These are phyloP conservation scores for Peromyscus leucopus DNA, from an alignment of 2,113 vertebrate genomes.

Conservation along the genomic window DNA sequence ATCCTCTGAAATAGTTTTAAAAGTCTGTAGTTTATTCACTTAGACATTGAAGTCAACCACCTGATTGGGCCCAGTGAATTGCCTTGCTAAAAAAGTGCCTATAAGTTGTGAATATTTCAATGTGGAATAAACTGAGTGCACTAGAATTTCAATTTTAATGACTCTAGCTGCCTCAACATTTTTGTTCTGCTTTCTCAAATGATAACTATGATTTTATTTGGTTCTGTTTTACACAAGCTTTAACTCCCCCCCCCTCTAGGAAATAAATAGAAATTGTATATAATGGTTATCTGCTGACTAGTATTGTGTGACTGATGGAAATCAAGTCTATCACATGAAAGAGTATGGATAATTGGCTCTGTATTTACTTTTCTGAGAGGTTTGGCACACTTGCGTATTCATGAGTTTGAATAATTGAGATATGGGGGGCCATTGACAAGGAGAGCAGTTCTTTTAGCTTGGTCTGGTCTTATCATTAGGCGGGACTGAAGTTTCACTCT, in stretches of 20 bases:
- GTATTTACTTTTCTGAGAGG: background rate
- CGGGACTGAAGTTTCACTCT: background rate
- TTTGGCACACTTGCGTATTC: background rate
- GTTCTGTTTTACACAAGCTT: background rate
- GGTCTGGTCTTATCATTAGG: background rate
- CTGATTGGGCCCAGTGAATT: background rate
- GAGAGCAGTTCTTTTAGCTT: background rate
- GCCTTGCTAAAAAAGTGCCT: rapidly evolving
- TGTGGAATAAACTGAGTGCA: background rate
- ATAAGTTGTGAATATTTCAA: background rate
- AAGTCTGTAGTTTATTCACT: background rate
- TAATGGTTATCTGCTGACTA: background rate
- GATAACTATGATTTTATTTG: background rate
- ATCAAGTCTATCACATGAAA: background rate
- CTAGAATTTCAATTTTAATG: background rate
- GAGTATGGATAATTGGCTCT: background rate
- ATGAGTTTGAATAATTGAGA: slow-evolving; percentile 1
- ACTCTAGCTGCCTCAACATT: background rate
- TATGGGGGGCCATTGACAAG: background rate
- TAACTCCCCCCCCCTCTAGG: background rate
- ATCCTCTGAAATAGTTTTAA: background rate
- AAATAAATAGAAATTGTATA: background rate
- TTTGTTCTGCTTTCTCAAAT: background rate
- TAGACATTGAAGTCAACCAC: background rate
- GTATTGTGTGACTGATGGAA: background rate